Base-by-base conservation (phyloP, 64 coral and sea anemone genomes). In the Orbicella faveolata region DNA sequence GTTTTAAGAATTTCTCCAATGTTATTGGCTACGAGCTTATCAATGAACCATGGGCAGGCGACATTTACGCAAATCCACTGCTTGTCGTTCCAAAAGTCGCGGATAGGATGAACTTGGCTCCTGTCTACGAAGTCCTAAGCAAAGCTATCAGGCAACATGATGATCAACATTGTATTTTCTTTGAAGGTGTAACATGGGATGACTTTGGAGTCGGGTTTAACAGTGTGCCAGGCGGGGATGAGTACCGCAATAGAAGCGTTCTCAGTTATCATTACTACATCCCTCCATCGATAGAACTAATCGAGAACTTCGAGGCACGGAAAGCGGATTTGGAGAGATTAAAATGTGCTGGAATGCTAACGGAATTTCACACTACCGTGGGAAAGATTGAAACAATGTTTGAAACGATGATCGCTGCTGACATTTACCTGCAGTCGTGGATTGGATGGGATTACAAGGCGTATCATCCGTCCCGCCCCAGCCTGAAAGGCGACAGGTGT, bases 21-120 rank as follows among this genome's bases (percentile, higher is more conserved):
- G 89, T 99, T 85, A 93, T 99, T 35, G 94, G 97, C 69, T 96
- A 99, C 64, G 94, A 99, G 36, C 94, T 99, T n/a, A 99, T 99
- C 10, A 99, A 99, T 69, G 97, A 99, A 34, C 97, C 97, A 17
- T 96, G 97, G 97, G 83, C 94, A 0, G 94, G 97, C 6, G 88
- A 99, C 65, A 84, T 99, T 37, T 99, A 99, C 55, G 86, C 87
- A 1, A 83, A 99, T 79, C 97, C 97, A 19, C 77, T 85, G 14
- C 75, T 99, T 3, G 34, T 99, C 63, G 63, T 99, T 16, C 97
- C 97, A 17, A 92, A 84, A 17, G 75, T 91, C 8, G 94, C 97
- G 1, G 97, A 99, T 63, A 85, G 67, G 76, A 63, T 52, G 72
- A 98, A 98, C 57, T 37, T 98, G 20, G 94, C 77, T 12, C 96